These are phyloP conservation scores for Nymphalis polychloros DNA, from an alignment of 2,888 invertebrate species.

Conservation along the genomic window DNA sequence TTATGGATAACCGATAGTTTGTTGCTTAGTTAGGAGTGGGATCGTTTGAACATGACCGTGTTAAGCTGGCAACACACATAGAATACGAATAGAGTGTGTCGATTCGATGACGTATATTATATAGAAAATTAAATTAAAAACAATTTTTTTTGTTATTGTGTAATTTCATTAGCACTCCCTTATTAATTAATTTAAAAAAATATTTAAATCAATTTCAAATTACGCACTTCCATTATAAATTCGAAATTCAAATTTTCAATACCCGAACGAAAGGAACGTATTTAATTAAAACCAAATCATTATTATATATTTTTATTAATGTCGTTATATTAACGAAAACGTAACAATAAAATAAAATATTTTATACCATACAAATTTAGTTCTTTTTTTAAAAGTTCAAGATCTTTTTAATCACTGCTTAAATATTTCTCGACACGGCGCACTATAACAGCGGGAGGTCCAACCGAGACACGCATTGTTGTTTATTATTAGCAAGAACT, in stretches of 20 bases:
- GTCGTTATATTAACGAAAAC: background rate
- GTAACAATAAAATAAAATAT: background rate
- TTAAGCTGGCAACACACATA: slow-evolving; percentile 45
- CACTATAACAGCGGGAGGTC: slow-evolving; percentile 29
- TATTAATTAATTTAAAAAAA: no score
- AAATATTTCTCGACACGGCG: slow-evolving; percentile 33
- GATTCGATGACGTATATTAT: no score
- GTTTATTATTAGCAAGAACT: slow-evolving; percentile 35
- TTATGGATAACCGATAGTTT: slow-evolving; percentile 78
- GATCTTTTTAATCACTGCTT: slow-evolving; percentile 29
- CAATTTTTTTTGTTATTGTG: no score
- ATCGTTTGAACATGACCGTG: slow-evolving; percentile 52
- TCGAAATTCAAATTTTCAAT: no score
- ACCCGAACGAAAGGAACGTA: no score
- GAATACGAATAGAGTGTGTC: slow-evolving; percentile 8
- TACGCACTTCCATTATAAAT: no score
- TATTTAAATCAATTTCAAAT: no score
- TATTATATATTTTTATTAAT: no score
- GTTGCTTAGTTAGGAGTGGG: slow-evolving; percentile 68
- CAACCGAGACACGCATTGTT: slow-evolving; percentile 29
- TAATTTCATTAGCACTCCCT: no score
- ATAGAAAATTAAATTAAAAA: no score
- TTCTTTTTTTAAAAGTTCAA: slow-evolving; percentile 9
- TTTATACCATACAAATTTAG: background rate
- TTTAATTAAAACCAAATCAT: no score